Evolutionary conservation across 2,113 vertebrate species (phyloP), one percentile per base, ranked within the genome.

Genomic region (Rhabdornis inornatus): DNA sequence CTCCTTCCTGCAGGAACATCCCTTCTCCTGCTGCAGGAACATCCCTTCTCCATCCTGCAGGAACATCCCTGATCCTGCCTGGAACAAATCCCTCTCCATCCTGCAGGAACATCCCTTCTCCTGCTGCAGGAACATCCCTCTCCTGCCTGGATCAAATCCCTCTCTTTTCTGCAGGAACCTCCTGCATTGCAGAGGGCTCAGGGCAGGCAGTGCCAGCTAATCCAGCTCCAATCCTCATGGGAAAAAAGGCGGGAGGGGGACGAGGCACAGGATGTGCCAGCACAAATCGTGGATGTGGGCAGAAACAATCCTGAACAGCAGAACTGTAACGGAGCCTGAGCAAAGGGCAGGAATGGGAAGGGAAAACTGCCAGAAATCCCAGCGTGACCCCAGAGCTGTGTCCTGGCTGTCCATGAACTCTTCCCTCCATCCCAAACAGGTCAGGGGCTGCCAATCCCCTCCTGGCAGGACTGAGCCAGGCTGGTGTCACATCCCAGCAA

Each of bases 381-480:
- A 33, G 27, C 23, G 22, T 47, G 42, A 47, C 22, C 11, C 30
- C 35, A 25, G 7, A 45, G 50, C 24, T 3, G 3, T 3, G 9
- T 15, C 25, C 56, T 35, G 12, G 42, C 31, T 8, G 42, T 16
- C 69, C 75, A 2, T 5, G 11, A 16, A 18, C 15, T 17, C 63
- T 59, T 50, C 44, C 55, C 81, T 65, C 53, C 22, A 24, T 22
- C 45, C 47, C 64, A 50, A 13, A 15, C 28, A 13, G 33, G 11
- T 31, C 57, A 23, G 60, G 45, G 20, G 47, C 52, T 28, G 37
- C 30, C 81, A 14, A 10, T 14, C 33, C 42, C 21, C 23, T n/a
- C n/a, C 59, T 1, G 2, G 3, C 28, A 8, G 27, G 74, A n/a
- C 39, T 39, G 39, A 39, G 39, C 55, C 4, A 12, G 35, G 0